Conservation (phyloP, 2,113 vertebrate species). For the Todiramphus chloris region DNA sequence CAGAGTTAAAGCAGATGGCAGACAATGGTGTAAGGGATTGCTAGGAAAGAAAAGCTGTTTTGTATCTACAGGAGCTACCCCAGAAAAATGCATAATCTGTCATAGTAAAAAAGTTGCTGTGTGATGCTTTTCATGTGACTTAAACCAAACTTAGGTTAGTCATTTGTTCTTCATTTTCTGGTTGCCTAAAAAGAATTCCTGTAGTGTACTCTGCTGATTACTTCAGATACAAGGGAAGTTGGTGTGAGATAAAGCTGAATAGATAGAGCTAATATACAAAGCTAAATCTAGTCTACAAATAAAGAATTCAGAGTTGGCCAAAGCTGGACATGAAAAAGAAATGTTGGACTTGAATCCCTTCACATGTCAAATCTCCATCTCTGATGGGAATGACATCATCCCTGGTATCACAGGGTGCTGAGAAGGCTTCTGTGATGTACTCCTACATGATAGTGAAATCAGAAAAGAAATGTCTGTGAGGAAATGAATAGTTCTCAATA, state of each 20-base stretch:
- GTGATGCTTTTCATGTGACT: not conserved
- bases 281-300: not conserved
- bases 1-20: not conserved
- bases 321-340: not conserved
- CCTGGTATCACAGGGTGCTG: not conserved
- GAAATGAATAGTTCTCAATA: slow-evolving; percentile 24
- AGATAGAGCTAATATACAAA: not conserved
- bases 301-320: not conserved
- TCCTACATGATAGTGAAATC: not conserved
- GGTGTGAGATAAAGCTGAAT: not conserved
- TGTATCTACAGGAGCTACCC: fast-evolving
- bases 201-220: not conserved
- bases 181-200: not conserved
- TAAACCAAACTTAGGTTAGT: not conserved
- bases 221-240: not conserved
- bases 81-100: not conserved
- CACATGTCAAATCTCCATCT: not conserved
- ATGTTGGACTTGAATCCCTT: not conserved
- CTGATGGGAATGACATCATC: not conserved
- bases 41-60: not conserved
- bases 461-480: slow-evolving; percentile 13
- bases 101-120: not conserved
- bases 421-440: not conserved
- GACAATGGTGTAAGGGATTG: not conserved
- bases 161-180: not conserved